Evolutionary conservation across 1,140 invertebrate species (phyloP).

Genomic region (Acromyrmex heyeri): DNA sequence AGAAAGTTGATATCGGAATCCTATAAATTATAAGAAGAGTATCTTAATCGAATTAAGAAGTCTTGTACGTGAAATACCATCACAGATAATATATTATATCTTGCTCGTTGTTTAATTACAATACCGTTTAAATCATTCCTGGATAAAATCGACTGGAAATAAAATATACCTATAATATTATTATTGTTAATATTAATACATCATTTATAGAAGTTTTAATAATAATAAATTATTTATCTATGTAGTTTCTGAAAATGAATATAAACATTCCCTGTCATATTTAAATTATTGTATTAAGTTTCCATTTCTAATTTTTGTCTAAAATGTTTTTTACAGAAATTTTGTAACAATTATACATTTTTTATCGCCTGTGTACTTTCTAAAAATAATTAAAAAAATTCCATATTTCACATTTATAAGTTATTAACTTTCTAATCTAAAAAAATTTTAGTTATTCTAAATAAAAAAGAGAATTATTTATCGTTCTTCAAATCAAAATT

Average conservation of each 20-base stretch:
- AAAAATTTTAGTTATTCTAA: no score
- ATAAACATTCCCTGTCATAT: no score
- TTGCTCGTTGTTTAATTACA: slow-evolving; percentile 2
- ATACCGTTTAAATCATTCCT: neutral
- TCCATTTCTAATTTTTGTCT: neutral
- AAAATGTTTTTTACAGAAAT: neutral
- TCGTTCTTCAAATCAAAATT: no score
- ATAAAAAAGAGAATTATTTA: no score
- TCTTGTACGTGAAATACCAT: neutral
- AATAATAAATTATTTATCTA: neutral
- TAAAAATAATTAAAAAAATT: no score
- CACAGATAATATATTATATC: slow-evolving; percentile 4
- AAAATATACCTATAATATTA: neutral
- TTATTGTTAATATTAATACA: neutral
- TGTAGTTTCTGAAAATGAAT: neutral
- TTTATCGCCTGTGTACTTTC: neutral
- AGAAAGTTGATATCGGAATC: slow-evolving; percentile 30
- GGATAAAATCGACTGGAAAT: neutral
- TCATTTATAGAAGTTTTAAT: neutral
- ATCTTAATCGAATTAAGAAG: slow-evolving; percentile 47
- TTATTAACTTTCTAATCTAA: no score
- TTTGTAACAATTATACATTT: neutral
- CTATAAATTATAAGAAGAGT: slow-evolving; percentile 34
- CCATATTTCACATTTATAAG: no score
- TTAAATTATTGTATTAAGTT: no score